Evolutionary conservation across 2,113 vertebrate genomes (phyloP), one percentile per base, ranked within the genome.

Genomic region (Columba livia): DNA sequence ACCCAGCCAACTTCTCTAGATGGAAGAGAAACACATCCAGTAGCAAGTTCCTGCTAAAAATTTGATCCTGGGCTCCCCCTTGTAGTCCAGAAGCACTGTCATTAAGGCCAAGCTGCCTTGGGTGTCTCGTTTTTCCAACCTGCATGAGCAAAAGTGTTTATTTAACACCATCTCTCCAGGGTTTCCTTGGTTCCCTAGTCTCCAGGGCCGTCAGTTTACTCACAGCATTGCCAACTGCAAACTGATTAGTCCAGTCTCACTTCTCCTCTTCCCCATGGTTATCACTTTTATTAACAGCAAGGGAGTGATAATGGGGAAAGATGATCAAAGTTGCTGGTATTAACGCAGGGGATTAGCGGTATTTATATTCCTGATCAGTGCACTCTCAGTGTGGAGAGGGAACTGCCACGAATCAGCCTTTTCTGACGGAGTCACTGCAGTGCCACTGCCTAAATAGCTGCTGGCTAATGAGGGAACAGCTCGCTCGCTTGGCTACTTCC

Each of bases 291-390:
- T 96, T 97, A 97, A 96, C 92, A 97, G 95, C 90, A 79, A 97
- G 97, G 95, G 91, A 97, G 94, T 93, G 96, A 95, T 97, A 96
- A 97, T 96, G 79, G 90, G 93, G 87, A 94, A 95, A 96, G 96
- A 96, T 81, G 95, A 97, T 97, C 97, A 97, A 96, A 97, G 94
- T 94, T 85, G 82, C 91, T 92, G 83, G 93, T 96, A 97, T 96
- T 97, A 97, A 96, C 15, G 9, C 93, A 89, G 77, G 79, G 85
- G 92, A 97, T 97, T 97, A 96, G 92, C 29, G 13, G 87, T 96
- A 96, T 97, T 97, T 97, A 90, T 96, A 96, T 95, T 96, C 94
- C 93, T 94, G 90, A 96, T 95, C 96, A 94, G 97, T 91, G 87
- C 88, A 92, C 77, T 91, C 94, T 87, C 87, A 57, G 82, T 83